Percentiles rank a stretch among this genome's conserved stretches.
Conservation (phyloP, 2,113 vertebrate genomes). For the Tichodroma muraria region DNA sequence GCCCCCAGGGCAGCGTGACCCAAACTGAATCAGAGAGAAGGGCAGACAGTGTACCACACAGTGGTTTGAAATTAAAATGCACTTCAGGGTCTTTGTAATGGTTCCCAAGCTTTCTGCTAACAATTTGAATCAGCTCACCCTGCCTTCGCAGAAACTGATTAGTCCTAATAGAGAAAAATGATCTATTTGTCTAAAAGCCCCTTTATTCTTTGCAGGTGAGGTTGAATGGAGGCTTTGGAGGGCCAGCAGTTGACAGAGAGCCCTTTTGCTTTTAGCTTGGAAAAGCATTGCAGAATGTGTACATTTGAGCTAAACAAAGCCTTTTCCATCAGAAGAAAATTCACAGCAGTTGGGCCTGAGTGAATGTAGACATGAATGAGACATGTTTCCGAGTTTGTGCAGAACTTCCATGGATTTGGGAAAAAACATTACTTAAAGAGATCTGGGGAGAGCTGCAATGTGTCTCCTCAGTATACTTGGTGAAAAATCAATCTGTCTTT, state of each 20-base stretch:
- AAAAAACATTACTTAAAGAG: accelerated
- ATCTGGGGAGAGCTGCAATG: not conserved
- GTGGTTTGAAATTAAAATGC: not conserved
- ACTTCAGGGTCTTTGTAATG: no score
- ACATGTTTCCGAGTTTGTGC: not conserved
- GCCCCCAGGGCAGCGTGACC: not conserved
- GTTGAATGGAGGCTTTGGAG: not conserved
- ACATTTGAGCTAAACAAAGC: not conserved
- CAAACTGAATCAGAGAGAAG: accelerated
- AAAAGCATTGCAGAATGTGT: not conserved
- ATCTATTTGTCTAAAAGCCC: accelerated
- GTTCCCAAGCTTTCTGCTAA: not conserved
- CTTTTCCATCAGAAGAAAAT: not conserved
- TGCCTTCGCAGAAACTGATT: not conserved
- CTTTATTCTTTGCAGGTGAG: not conserved
- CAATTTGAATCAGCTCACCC: not conserved
- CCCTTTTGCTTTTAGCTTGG: not conserved
- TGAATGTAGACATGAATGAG: not conserved
- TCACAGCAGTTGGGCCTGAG: not conserved
- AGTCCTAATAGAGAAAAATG: not conserved
- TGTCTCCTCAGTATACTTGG: not conserved
- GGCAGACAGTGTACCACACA: accelerated
- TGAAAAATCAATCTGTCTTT: not conserved
- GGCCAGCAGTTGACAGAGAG: not conserved
- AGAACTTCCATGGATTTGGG: not conserved